Conservation (phyloP, 2,888 invertebrate genomes). For the Synergus umbraculus region DNA sequence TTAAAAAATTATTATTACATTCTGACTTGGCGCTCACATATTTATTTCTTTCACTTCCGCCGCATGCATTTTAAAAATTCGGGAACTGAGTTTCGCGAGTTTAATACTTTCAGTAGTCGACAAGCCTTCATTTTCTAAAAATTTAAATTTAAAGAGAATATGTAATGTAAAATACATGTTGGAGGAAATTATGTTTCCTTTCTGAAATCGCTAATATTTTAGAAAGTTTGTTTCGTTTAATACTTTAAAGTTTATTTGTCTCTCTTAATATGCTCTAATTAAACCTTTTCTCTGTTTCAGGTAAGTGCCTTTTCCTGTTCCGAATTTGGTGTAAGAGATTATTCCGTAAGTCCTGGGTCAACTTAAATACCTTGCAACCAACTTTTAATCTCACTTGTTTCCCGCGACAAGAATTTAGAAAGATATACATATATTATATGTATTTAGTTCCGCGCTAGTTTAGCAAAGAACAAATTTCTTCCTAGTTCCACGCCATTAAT, state of each 20-base stretch:
- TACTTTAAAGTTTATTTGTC: background rate
- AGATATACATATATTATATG: background rate
- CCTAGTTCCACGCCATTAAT: background rate
- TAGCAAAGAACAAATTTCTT: background rate
- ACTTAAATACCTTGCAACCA: slow-evolving; percentile 8
- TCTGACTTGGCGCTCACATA: slow-evolving; percentile 28
- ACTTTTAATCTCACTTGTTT: slow-evolving; percentile 19
- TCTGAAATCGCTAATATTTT: background rate
- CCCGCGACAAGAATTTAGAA: background rate
- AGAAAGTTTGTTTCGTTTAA: background rate
- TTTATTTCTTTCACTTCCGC: slow-evolving; percentile 19
- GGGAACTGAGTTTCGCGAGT: background rate
- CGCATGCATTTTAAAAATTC: slow-evolving; percentile 10
- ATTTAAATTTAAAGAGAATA: background rate
- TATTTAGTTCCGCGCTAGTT: background rate
- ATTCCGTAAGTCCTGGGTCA: slow-evolving; percentile 20
- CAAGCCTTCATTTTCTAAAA: background rate
- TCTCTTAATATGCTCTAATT: background rate
- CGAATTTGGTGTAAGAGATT: slow-evolving; percentile 17
- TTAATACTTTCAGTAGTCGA: background rate
- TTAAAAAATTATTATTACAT: background rate
- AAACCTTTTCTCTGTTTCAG: slow-evolving; percentile 27
- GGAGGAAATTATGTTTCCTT: background rate
- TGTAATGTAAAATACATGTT: background rate
- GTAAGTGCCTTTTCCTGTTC: slow-evolving; percentile 36